phyloP scores from a whole-genome alignment of 2,113 vertebrate genomes.

The Lagenorhynchus albirostris region DNA sequence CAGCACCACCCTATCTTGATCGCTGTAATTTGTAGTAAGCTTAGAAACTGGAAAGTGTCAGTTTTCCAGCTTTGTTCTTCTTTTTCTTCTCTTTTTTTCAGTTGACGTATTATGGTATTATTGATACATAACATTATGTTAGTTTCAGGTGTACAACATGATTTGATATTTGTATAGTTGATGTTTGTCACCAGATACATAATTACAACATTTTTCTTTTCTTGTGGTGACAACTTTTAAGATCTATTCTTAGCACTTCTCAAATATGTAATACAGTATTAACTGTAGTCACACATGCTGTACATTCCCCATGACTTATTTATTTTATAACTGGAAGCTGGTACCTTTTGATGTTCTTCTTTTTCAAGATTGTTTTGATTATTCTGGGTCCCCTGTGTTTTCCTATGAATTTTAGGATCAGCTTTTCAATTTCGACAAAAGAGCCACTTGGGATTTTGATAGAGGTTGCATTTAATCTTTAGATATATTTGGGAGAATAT shows the following conservation, averaged over 20 bases:
- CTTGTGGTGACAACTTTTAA: not conserved
- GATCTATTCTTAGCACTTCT: not conserved
- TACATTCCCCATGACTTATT: not conserved
- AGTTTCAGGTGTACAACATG: not conserved
- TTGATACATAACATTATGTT: not conserved
- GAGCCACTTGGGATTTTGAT: not conserved
- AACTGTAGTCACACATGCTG: not conserved
- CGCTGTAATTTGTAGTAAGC: not conserved
- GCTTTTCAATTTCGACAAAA: not conserved
- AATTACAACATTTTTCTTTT: not conserved
- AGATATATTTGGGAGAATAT: not conserved
- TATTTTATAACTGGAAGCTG: not conserved
- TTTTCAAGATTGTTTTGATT: not conserved
- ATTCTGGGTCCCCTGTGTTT: not conserved
- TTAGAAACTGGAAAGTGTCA: not conserved
- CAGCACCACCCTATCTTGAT: not conserved
- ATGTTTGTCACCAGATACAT: not conserved
- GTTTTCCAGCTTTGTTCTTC: not conserved
- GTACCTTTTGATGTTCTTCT: not conserved
- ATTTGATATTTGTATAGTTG: not conserved
- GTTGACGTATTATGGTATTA: not conserved
- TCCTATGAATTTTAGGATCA: not conserved
- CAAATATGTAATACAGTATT: not conserved
- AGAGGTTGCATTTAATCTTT: not conserved
- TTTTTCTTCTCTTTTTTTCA: not conserved